These are phyloP conservation scores for Pteromalus puparum DNA, from an alignment of 1,140 invertebrate species.

Conservation along the genomic window DNA sequence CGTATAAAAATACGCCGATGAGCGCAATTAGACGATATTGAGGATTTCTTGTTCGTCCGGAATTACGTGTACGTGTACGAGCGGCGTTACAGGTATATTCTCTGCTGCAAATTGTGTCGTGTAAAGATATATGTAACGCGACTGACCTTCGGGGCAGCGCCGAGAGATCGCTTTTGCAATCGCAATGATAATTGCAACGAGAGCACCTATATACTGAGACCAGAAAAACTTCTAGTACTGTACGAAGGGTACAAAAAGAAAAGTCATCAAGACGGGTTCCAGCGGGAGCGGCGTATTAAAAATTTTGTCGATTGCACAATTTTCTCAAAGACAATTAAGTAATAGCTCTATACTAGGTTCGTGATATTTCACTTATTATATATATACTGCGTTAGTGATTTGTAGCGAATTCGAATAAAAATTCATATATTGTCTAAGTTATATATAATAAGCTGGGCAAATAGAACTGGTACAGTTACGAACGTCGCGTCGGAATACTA, in stretches of 20 bases:
- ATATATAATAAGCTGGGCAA: too few species aligned
- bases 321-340: not conserved
- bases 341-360: not conserved
- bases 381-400: too few species aligned
- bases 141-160: slow-evolving; percentile 33
- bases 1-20: slow-evolving; percentile 5
- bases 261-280: slow-evolving; percentile 9
- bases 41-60: slow-evolving; percentile 9
- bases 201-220: slow-evolving; percentile 32
- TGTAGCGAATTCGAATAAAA: too few species aligned
- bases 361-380: not conserved
- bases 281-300: not conserved
- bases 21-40: slow-evolving; percentile 38
- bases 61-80: not conserved
- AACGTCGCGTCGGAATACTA: not conserved
- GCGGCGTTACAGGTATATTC: not conserved
- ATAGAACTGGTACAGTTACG: slow-evolving; percentile 12
- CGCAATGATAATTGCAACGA: slow-evolving; percentile 45
- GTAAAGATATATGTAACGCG: not conserved
- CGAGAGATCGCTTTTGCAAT: slow-evolving; percentile 34
- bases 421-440: too few species aligned
- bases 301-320: not conserved
- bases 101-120: slow-evolving; percentile 33
- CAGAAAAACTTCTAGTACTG: slow-evolving; percentile 23
- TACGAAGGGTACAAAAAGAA: slow-evolving; percentile 35